Base-by-base conservation (phyloP, 2,113 vertebrate species). In the Fukomys damarensis region DNA sequence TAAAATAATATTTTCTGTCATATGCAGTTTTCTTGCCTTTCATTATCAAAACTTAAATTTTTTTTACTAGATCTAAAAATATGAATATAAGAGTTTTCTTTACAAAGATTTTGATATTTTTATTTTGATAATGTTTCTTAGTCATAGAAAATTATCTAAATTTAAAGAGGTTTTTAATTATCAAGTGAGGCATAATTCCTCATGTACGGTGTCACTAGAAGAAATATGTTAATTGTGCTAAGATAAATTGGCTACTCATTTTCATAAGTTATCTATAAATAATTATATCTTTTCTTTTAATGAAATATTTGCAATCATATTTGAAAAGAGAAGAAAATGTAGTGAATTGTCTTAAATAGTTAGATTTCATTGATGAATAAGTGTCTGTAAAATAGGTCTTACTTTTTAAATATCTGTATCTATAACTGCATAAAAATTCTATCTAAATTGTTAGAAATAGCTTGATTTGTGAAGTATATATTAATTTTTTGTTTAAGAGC, bases 61-160 rank as follows among this genome's bases (percentile, higher is more conserved):
- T 92, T 72, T 88, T 92, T 72, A 82, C n/a, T 79, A 43, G 95
- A 70, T 2, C 32, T 86, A 56, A 59, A 93, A 77, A 92, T 59
- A 4, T 61, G 9, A 86, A 68, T 56, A 24, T 38, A 32, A 59
- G 38, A 28, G 74, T 58, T 70, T 35, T 86, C n/a, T 46, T 3
- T 46, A 46, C 58, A 63, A 66, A 28, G 35, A 4, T 52, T 43
- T 58, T 5, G 46, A 13, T 0, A 65, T 1, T 66, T 96, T 65
- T 72, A 70, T 59, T 91, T 52, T 46, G 7, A 81, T 3, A 92
- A 38, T 76, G 10, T 68, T 82, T 85, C 38, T 92, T 80, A 84
- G 89, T 26, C 9, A 43, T 30, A 86, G 38, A 5, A 49, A 70
- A 80, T 35, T 72, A 58, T 54, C 72, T 92, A 59, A 58, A 88